Base-by-base conservation (phyloP, 1,140 invertebrate species). In the Zaprionus taronus region DNA sequence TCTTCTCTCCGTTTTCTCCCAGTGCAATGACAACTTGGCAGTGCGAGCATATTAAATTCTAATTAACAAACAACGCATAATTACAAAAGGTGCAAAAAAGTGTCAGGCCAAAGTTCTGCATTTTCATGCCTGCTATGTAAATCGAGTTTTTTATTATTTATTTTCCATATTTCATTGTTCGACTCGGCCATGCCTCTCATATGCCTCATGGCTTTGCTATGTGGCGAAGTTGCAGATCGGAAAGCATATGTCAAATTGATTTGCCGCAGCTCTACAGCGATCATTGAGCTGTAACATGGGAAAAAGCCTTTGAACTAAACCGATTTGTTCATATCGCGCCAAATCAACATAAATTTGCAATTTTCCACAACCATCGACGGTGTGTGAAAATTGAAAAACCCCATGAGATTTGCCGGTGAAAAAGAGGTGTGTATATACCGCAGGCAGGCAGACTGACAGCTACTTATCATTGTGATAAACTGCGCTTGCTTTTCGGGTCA, bases 161-260 rank as follows among this genome's bases (percentile, higher is more conserved):
- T 64, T 47, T 49, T 47, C 36, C 14, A 55, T 60, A 69, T 72
- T 64, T 15, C 62, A 47, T 36, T 65, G 49, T 64, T 24, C 49
- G 41, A 47, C 41, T 17, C 41, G 41, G 7, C 41, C n/a, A 47
- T 47, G 41, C 41, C 20, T n/a, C 20, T 60, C 72, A 56, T 67
- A 63, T 86, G 75, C 67, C 49, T 79, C 31, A 65, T 62, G 44
- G 74, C 53, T 58, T 55, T 53, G 51, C 63, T 67, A 73, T 72
- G 70, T 56, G 60, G 38, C 38, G 55, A 11, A 20, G 17, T 77
- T 67, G 62, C 47, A 51, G 47, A 51, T 51, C 47, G 47, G 20
- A 51, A 53, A 56, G 74, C 81, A 84, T 73, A 80, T 85, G 81
- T 90, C 85, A 90, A 82, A 90, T 85, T 74, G 81, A 89, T 90